A percentile compares a stretch with the other conserved stretches of the same genome.
These are phyloP conservation scores for Leptodactylus fallax DNA, from an alignment of 2,797 vertebrate species.

Conservation along the genomic window DNA sequence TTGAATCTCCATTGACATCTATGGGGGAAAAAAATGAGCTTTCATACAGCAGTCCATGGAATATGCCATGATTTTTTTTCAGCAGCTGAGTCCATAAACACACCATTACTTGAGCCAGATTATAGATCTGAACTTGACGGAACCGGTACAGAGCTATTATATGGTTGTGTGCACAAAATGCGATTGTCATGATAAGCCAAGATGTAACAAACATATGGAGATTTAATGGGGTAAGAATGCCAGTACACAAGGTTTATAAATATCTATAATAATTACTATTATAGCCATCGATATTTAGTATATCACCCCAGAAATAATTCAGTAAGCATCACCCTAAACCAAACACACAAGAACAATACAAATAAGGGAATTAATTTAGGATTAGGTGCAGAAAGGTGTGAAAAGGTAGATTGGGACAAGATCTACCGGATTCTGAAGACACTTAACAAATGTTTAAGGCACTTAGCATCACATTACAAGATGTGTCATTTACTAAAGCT, in stretches of 20 bases:
- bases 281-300: neutral
- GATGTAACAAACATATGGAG: too few relatives aligned
- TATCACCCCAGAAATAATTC: neutral
- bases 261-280: neutral
- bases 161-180: too few relatives aligned
- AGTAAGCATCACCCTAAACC: neutral
- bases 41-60: too few relatives aligned
- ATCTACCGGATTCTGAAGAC: neutral
- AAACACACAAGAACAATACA: neutral
- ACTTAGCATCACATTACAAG: conserved; percentile 38
- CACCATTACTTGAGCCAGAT: too few relatives aligned
- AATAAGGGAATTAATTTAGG: conserved; percentile 9
- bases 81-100: too few relatives aligned
- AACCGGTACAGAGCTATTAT: too few relatives aligned
- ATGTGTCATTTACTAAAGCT: conserved; percentile 36
- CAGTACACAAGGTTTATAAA: neutral
- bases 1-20: too few relatives aligned
- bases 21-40: too few relatives aligned
- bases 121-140: too few relatives aligned
- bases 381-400: conserved; percentile 37
- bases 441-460: conserved; percentile 23
- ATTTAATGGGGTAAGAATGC: neutral
- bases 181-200: too few relatives aligned
- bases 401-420: conserved; percentile 23
- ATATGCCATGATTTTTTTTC: too few relatives aligned